Evolutionary conservation across 1,140 invertebrate species (phyloP), one percentile per base, ranked within the genome.

Genomic region (Cepaea nemoralis): DNA sequence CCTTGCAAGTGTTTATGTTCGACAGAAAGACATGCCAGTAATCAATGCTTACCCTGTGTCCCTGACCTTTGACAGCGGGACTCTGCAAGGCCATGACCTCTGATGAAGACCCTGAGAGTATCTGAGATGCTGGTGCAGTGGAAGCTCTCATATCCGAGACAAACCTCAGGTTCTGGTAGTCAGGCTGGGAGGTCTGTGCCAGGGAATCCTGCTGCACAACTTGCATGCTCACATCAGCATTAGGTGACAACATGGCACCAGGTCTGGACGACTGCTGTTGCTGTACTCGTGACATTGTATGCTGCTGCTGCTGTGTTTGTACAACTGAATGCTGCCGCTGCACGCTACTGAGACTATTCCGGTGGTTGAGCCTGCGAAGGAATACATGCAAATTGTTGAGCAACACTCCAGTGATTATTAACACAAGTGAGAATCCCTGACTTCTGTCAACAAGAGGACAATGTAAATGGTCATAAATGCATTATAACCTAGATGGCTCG

Each of bases 91-190:
- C 33, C 69, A 83, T 82, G n/a, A 24, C 42, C 22, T 77, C 80
- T 40, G 83, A 85, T 40, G 85, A 82, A 12, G 82, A 79, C 40
- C 80, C 69, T 22, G 85, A 85, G 27, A 86, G 82, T 59, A 77
- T 33, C 81, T 82, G 79, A 70, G 85, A 81, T 77, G 86, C 63
- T 75, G 86, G 67, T 79, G 84, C 84, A 22, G 83, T 39, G n/a
- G 40, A 45, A 12, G 82, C 77, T 31, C 73, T 45, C 0, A 70
- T 76, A 22, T 81, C 82, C 0, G 74, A 67, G 45, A 59, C 82
- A 76, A 85, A 88, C 27, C 83, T 83, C 19, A 89, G 88, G 66
- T 89, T 89, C 80, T 89, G 88, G 69, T 89, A 89, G 78, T 90
- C 88, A 55, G 88, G 84, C 48, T 84, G 87, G 2, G 33, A 40